Evolutionary conservation across 2,888 invertebrate species (phyloP).

Genomic region (Eudasyphora cyanicolor): DNA sequence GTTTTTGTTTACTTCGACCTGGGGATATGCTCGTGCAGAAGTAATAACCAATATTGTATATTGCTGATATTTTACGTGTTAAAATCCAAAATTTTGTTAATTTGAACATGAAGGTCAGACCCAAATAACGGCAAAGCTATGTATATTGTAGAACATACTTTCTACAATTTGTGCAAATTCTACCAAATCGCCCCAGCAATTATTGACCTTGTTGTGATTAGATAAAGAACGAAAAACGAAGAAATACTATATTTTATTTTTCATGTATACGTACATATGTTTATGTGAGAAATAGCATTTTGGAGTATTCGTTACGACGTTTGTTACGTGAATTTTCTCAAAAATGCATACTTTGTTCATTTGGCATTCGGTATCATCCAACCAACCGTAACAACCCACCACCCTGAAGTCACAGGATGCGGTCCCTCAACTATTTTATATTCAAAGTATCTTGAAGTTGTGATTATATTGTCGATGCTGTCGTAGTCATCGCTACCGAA

Average conservation of each 20-base stretch:
- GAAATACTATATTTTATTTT: slow-evolving; percentile 15
- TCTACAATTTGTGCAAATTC: neutral
- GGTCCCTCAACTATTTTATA: slow-evolving; percentile 48
- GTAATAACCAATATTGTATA: slow-evolving; percentile 1
- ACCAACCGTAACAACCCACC: neutral
- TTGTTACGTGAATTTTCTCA: slow-evolving; percentile 53
- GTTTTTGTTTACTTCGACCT: neutral
- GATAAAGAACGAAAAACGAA: neutral
- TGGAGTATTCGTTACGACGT: neutral
- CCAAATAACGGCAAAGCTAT: neutral
- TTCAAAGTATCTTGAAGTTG: slow-evolving; percentile 43
- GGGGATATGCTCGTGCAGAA: no score
- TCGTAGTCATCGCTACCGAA: neutral
- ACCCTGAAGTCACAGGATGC: neutral
- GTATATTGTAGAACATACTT: neutral
- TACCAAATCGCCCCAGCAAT: slow-evolving; percentile 7
- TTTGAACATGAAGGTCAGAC: slow-evolving; percentile 4
- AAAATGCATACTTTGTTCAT: slow-evolving; percentile 26
- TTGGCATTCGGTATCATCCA: no score
- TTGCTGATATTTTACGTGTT: slow-evolving; percentile 36
- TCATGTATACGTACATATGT: neutral
- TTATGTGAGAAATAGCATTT: slow-evolving; percentile 23
- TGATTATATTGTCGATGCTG: neutral
- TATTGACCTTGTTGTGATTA: slow-evolving; percentile 58
- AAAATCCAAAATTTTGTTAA: slow-evolving; percentile 54